Base-by-base conservation (phyloP, 2,797 vertebrate genomes). In the Halcyon chelicuti region DNA sequence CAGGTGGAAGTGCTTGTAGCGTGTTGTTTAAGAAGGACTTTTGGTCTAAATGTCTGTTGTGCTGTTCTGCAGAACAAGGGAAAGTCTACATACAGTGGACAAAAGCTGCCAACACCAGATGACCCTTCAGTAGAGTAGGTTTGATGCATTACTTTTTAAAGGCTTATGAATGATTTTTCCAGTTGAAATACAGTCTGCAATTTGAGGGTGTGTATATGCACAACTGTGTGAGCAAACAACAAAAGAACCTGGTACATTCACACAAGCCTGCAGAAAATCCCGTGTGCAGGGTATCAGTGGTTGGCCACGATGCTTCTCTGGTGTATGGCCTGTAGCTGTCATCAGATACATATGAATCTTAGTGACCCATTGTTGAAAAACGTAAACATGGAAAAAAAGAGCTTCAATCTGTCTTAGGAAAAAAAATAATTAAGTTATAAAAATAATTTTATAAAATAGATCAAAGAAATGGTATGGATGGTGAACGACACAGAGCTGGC, bases 21-120 rank as follows among this genome's bases (percentile, higher is more conserved):
- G 9, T 5, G 9, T 26, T 74, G 57, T 9, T 63, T 19, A 28
- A 9, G 39, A 7, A 14, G 20, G 12, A 29, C 14, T 63, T 46
- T 22, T 65, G 31, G 15, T 72, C 44, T 83, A 44, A 76, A 60
- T 17, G 44, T 9, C 15, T 10, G 28, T 3, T 31, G 22, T 7
- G 16, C 6, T 40, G 14, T 15, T 79, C 25, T 79, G 58, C 44
- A 85, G 28, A 77, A 49, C 11, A 71, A 62, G 28, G 15, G 29
- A 12, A 80, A 47, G 19, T 3, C 4, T 25, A 14, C 3, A 3
- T 7, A 11, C 1, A 26, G 6, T 21, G 12, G 63, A 40, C 12
- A 75, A 79, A 80, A 65, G 55, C 46, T 86, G 52, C 73, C 63
- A 55, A 62, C 26, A 52, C 7, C 60, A 37, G 39, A 29, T 18